These are phyloP conservation scores for Serilophus lunatus DNA, from an alignment of 2,113 vertebrate genomes.

Conservation along the genomic window DNA sequence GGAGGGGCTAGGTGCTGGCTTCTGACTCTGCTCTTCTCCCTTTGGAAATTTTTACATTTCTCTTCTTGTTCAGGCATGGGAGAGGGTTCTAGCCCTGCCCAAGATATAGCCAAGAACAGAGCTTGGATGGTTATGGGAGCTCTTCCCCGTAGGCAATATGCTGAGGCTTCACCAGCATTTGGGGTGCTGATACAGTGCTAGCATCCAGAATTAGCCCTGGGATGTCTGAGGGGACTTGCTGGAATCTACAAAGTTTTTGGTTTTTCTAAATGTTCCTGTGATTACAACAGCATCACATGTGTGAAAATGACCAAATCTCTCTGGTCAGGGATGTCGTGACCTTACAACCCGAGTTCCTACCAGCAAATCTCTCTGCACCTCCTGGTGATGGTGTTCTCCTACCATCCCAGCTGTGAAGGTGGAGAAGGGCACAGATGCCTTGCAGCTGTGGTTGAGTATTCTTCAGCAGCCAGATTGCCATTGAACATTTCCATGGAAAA, in stretches of 20 bases:
- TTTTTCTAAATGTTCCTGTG: conserved; percentile 38
- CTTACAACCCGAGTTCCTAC: background rate
- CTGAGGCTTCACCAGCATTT: background rate
- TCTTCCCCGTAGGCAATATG: fast-evolving
- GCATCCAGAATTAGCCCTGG: conserved; percentile 24
- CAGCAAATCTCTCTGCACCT: background rate
- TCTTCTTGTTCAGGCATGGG: background rate
- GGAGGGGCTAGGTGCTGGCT: background rate
- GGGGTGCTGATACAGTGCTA: background rate
- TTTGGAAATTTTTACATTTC: background rate
- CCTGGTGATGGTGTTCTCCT: background rate
- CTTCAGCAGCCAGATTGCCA: background rate
- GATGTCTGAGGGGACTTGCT: conserved; percentile 9
- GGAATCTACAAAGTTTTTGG: conserved; percentile 39
- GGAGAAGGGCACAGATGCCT: background rate
- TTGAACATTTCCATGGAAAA: conserved; percentile 11
- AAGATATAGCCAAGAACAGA: background rate
- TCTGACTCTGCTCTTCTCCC: background rate
- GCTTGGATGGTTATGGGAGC: background rate
- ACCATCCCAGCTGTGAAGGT: background rate
- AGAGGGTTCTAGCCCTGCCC: background rate
- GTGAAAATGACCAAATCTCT: conserved; percentile 21
- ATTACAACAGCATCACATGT: background rate
- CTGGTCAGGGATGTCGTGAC: background rate
- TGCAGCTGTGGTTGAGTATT: background rate